A percentile compares a stretch with the other conserved stretches of the same genome.
Evolutionary conservation across 2,797 vertebrate genomes (phyloP).

Genomic region (Helarctos malayanus): DNA sequence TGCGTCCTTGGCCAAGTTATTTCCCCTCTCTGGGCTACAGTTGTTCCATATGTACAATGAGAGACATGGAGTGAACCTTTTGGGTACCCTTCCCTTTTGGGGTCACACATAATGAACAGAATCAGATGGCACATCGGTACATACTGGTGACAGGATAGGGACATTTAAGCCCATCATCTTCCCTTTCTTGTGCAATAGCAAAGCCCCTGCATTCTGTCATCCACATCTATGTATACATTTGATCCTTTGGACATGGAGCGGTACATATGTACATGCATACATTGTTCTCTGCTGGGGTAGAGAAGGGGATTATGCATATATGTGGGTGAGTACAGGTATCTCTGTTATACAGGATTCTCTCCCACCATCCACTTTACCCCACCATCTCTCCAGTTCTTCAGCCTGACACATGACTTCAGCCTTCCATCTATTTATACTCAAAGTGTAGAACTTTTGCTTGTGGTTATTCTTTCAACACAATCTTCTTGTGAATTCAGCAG

Average conservation of each 20-base stretch:
- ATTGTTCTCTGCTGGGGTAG: neutral
- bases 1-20: neutral
- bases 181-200: neutral
- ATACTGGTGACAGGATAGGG: neutral
- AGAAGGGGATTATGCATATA: neutral
- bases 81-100: neutral
- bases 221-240: neutral
- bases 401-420: neutral
- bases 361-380: neutral
- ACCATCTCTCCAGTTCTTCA: neutral
- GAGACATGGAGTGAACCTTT: neutral
- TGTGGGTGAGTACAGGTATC: neutral
- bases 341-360: neutral
- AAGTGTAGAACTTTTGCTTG: neutral
- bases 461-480: neutral
- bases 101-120: neutral
- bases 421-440: slow-evolving; percentile 1
- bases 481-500: neutral
- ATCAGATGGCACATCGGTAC: neutral
- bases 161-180: neutral
- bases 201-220: neutral
- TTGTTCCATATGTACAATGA: neutral
- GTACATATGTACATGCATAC: neutral
- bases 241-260: neutral
- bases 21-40: neutral